These are phyloP conservation scores for Dendroctonus valens DNA, from an alignment of 1,140 invertebrate species.

Conservation along the genomic window DNA sequence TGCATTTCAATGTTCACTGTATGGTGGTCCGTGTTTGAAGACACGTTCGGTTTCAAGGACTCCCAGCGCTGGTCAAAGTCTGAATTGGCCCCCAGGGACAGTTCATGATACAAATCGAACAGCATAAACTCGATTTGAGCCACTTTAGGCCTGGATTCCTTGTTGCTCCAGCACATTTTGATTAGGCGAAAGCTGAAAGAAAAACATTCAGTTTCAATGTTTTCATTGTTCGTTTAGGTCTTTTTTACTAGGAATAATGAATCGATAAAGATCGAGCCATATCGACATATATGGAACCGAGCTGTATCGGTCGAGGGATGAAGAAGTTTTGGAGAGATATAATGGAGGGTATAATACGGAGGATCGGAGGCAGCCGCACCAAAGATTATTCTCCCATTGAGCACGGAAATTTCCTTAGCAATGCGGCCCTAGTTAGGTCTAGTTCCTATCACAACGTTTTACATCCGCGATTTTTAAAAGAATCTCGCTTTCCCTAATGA, in stretches of 20 bases:
- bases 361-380: slow-evolving; percentile 35
- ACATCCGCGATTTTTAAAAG: slow-evolving; percentile 59
- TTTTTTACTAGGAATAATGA: no score
- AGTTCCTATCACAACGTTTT: slow-evolving; percentile 60
- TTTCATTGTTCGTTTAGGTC: no score
- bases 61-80: slow-evolving; percentile 72
- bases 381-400: slow-evolving; percentile 49
- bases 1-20: slow-evolving; percentile 40
- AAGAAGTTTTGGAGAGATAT: slow-evolving; percentile 44
- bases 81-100: slow-evolving; percentile 34
- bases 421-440: slow-evolving; percentile 50
- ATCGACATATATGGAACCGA: slow-evolving; percentile 58
- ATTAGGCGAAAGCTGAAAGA: slow-evolving; percentile 63
- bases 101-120: slow-evolving; percentile 53
- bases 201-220: not conserved
- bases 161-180: slow-evolving; percentile 62
- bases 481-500: slow-evolving; percentile 46
- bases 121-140: slow-evolving; percentile 60
- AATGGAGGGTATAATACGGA: slow-evolving; percentile 36
- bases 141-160: slow-evolving; percentile 51
- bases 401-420: slow-evolving; percentile 42
- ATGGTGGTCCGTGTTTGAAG: slow-evolving; percentile 58
- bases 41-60: slow-evolving; percentile 61
- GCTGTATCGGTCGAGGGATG: slow-evolving; percentile 47
- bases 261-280: slow-evolving; percentile 60